A percentile compares a stretch with the other conserved stretches of the same genome.
Conservation (phyloP, 2,888 invertebrate species). For the Nephrocerus scutellatus region DNA sequence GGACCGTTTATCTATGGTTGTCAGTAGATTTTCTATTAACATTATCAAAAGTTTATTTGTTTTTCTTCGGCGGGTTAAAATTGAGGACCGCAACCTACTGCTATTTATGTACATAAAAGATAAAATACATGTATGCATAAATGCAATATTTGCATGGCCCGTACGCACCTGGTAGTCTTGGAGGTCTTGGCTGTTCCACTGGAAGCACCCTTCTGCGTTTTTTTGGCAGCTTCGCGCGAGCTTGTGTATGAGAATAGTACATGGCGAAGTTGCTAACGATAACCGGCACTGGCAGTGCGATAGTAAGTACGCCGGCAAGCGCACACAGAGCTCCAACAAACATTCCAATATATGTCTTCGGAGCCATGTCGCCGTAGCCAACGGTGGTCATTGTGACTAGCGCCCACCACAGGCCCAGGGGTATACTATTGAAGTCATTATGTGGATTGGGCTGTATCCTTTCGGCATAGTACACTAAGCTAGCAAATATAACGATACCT, state of each 20-base stretch:
- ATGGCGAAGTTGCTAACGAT: conserved; percentile 99
- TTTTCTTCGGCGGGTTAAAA: too few relatives aligned
- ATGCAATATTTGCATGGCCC: too few relatives aligned
- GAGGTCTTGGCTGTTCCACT: conserved; percentile 82
- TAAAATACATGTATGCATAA: background rate
- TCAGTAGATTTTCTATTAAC: conserved; percentile 19
- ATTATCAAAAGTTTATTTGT: too few relatives aligned
- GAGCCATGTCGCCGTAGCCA: conserved; percentile 97
- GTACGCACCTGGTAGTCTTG: conserved; percentile 50
- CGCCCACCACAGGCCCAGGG: conserved; percentile 97
- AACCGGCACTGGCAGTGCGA: conserved; percentile 97
- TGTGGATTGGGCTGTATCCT: conserved; percentile 90
- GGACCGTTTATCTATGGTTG: too few relatives aligned
- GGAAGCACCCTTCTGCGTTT: conserved; percentile 94
- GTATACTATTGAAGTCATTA: conserved; percentile 98
- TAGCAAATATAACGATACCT: conserved; percentile 97
- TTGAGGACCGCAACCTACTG: too few relatives aligned
- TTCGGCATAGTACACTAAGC: conserved; percentile 96
- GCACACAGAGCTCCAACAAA: conserved; percentile 97
- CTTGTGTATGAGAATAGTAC: conserved; percentile 94
- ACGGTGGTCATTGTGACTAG: conserved; percentile 98
- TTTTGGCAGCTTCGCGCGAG: conserved; percentile 97
- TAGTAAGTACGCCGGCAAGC: conserved; percentile 94
- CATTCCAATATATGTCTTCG: conserved; percentile 97
- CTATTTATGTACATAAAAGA: too few relatives aligned